Conservation (phyloP, 1,140 invertebrate species). For the Aphelinus atriplicis region DNA sequence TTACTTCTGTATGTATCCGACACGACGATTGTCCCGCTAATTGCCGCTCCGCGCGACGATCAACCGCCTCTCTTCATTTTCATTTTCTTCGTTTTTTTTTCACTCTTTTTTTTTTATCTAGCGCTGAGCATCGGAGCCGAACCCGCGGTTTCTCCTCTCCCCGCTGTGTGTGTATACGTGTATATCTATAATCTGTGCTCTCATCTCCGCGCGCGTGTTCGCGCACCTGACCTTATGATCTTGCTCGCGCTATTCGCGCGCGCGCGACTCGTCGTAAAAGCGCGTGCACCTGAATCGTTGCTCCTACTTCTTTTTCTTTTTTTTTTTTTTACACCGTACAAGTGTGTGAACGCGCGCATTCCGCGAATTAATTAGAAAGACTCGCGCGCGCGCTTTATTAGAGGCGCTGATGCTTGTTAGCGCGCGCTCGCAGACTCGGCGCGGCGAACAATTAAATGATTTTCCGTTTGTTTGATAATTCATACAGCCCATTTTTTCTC, state of each 20-base stretch:
- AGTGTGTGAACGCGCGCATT: no score
- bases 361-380: no score
- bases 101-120: conserved; percentile 14
- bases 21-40: conserved; percentile 15
- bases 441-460: no score
- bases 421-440: no score
- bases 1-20: neutral
- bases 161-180: no score
- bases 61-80: neutral
- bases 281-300: neutral
- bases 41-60: neutral
- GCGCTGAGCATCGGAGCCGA: neutral
- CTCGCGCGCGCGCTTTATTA: no score
- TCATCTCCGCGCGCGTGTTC: no score
- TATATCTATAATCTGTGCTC: no score
- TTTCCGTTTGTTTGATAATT: no score
- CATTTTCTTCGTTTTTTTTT: no score
- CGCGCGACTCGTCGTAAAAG: neutral
- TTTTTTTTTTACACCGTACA: neutral
- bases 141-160: conserved; percentile 8
- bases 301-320: neutral
- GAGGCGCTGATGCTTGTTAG: no score
- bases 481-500: no score
- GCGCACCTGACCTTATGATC: conserved; percentile 14
- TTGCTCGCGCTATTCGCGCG: neutral